Percentiles rank a stretch among this genome's conserved stretches.
Evolutionary conservation across 2,113 vertebrate species (phyloP).

Genomic region (Mormyrus iriodes): DNA sequence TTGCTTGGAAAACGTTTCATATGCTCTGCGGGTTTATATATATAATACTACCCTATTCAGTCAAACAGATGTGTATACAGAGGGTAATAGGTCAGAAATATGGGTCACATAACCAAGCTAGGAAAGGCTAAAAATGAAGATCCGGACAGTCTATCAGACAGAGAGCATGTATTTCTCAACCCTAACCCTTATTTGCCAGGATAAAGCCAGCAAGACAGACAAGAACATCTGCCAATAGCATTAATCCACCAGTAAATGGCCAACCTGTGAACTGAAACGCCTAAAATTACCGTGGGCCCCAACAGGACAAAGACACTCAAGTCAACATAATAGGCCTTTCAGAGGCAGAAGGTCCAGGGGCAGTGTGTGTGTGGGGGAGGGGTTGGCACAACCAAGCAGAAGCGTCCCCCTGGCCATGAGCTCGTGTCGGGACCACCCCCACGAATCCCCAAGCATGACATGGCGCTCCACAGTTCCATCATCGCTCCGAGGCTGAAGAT

Average conservation of each 20-base stretch:
- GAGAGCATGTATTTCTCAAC: neutral
- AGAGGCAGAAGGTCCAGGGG: slow-evolving; percentile 43
- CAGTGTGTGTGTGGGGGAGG: slow-evolving; percentile 22
- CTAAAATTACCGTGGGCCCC: slow-evolving; percentile 6
- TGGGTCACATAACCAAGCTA: neutral
- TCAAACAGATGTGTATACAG: neutral
- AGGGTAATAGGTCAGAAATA: neutral
- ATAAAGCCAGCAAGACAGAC: neutral
- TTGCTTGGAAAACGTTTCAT: neutral
- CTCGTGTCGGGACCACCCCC: slow-evolving; percentile 44
- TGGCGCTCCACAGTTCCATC: slow-evolving; percentile 49
- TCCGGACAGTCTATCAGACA: neutral
- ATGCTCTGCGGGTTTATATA: neutral
- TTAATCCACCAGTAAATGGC: neutral
- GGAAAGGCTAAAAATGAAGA: neutral
- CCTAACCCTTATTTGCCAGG: neutral
- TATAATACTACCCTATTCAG: neutral
- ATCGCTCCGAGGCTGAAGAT: slow-evolving; percentile 33
- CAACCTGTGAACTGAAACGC: neutral
- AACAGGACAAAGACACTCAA: slow-evolving; percentile 5
- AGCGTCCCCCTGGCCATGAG: slow-evolving; percentile 49
- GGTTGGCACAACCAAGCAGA: slow-evolving; percentile 41
- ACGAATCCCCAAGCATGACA: slow-evolving; percentile 48
- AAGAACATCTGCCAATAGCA: neutral
- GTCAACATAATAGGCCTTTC: slow-evolving; percentile 17